Evolutionary conservation across 2,888 invertebrate species (phyloP), one percentile per base, ranked within the genome.

Genomic region (Teinopalpus imperialis): DNA sequence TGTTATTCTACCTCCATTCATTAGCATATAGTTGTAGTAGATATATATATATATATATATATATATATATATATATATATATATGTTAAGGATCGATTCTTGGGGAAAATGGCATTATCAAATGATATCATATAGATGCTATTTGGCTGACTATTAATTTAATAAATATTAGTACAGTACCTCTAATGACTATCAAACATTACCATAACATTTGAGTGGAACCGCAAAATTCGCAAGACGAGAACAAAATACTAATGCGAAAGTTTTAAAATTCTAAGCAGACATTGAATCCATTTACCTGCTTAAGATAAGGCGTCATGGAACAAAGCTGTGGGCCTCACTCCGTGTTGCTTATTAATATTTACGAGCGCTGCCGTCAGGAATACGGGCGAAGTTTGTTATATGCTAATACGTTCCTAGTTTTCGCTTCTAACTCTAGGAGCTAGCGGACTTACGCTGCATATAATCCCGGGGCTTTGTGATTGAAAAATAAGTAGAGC

Each of bases 371-470:
- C 23, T 44, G 43, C 27, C 23, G 32, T 20, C 31, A 14, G 44
- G 24, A 34, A 45, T 23, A 44, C 40, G 20, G 46, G 13, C 46
- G 14, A 46, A 46, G 46, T 46, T 46, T 46, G 46, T 35, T 40
- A 23, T 46, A 46, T 46, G 46, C 41, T 46, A 46, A 46, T 46
- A 40, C 29, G 10, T 23, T 45, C 29, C 35, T 35, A 37, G 46
- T 41, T 34, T 30, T 23, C 30, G 29, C 26, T 41, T 24, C 34
- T 27, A 35, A 34, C 7, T 41, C 18, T 16, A 23, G 34, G 20
- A 31, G 20, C 34, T 39, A 27, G 44, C 30, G 35, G 14, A 30
- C 23, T 43, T 4, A 10, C 23, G 16, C 13, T 13, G 39, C 21
- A n/a, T n/a, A n/a, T n/a, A n/a, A n/a, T n/a, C n/a, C n/a, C n/a